These are phyloP conservation scores for Crocodylus rhombifer DNA, from an alignment of 2,797 vertebrate genomes.

Conservation along the genomic window DNA sequence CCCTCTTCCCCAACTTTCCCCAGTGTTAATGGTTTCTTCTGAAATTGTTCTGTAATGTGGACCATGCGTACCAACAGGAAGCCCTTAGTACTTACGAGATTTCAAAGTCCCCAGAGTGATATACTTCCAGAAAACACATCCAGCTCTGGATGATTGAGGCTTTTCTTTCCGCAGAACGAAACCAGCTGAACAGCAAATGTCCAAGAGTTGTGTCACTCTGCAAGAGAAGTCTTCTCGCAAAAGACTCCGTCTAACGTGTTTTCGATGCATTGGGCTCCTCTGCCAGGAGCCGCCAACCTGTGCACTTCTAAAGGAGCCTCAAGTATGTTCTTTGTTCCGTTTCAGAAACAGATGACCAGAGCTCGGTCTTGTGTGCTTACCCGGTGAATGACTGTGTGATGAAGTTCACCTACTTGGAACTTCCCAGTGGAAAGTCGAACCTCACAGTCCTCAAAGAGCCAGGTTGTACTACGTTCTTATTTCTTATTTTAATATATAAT, in stretches of 20 bases:
- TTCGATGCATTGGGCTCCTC: neutral
- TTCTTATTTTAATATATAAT: neutral
- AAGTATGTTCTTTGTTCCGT: neutral
- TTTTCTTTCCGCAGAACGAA: neutral
- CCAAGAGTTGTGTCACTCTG: neutral
- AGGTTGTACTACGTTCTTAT: conserved; percentile 78
- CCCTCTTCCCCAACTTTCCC: neutral
- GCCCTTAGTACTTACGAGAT: conserved; percentile 60
- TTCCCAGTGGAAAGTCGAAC: conserved; percentile 90
- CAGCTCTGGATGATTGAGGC: neutral
- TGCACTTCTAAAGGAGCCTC: neutral
- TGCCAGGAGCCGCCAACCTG: too few relatives aligned
- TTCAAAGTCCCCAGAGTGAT: neutral
- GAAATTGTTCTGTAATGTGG: conserved; percentile 77
- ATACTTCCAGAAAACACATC: neutral
- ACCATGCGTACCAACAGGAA: conserved; percentile 85
- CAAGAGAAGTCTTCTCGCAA: neutral
- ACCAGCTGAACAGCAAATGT: neutral
- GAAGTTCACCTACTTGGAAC: conserved; percentile 95
- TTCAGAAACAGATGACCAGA: conserved; percentile 88
- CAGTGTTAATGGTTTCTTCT: conserved; percentile 29
- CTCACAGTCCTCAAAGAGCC: conserved; percentile 93
- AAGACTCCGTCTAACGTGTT: neutral
- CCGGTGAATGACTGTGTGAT: conserved; percentile 94
- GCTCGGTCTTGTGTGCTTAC: conserved; percentile 90